Conservation (phyloP, 2,888 invertebrate genomes). For the Erynnis tages region DNA sequence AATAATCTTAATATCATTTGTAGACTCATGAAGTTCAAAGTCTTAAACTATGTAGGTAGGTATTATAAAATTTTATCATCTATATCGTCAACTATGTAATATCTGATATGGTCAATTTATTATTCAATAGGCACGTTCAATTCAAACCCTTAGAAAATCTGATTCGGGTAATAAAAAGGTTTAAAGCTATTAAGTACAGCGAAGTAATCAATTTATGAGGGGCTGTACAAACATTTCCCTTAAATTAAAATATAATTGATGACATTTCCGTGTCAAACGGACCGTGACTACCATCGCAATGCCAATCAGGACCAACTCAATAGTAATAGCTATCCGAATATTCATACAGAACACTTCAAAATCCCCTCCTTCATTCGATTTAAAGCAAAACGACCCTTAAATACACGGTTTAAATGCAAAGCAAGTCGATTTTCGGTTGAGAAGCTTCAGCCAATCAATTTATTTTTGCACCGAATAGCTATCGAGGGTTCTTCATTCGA, state of each 20-base stretch:
- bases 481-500: background rate
- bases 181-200: constrained; percentile 52
- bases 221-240: constrained; percentile 63
- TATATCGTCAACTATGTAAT: too few relatives aligned
- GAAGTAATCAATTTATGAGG: constrained; percentile 50
- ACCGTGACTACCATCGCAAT: constrained; percentile 70
- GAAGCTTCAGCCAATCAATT: constrained; percentile 2
- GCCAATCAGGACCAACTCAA: constrained; percentile 60
- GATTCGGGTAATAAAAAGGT: too few relatives aligned
- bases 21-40: too few relatives aligned
- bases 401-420: background rate
- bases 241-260: constrained; percentile 72
- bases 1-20: too few relatives aligned
- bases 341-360: constrained; percentile 15
- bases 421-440: constrained; percentile 11
- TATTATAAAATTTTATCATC: too few relatives aligned
- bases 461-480: background rate
- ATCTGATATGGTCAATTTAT: too few relatives aligned
- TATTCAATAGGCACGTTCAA: too few relatives aligned
- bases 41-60: too few relatives aligned
- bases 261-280: constrained; percentile 72
- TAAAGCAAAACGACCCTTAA: constrained; percentile 9
- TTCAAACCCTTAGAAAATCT: too few relatives aligned
- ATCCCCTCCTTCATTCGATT: background rate
- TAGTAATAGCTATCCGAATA: constrained; percentile 37